A percentile compares a stretch with the other conserved stretches of the same genome.
These are phyloP conservation scores for Otolemur garnettii DNA, from an alignment of 2,113 vertebrate genomes.

Conservation along the genomic window DNA sequence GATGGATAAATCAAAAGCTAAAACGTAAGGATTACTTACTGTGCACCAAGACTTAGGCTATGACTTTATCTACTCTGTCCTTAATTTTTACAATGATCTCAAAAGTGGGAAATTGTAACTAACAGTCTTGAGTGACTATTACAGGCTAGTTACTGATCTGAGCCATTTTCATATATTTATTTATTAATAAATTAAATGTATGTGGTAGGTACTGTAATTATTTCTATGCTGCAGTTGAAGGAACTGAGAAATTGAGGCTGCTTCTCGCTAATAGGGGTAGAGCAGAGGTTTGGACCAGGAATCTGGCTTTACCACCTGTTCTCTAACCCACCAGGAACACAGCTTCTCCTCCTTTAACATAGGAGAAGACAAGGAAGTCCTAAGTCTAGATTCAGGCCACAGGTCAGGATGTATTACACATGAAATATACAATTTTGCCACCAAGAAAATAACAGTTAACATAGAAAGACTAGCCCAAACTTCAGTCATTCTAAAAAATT, in stretches of 20 bases:
- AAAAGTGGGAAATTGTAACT: neutral
- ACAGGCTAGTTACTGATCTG: neutral
- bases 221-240: neutral
- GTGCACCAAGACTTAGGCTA: neutral
- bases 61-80: neutral
- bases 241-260: neutral
- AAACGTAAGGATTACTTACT: neutral
- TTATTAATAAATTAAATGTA: neutral
- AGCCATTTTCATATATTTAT: neutral
- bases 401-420: neutral
- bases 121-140: neutral
- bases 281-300: neutral
- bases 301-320: neutral
- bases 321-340: neutral
- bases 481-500: constrained; percentile 27
- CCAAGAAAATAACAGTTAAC: neutral
- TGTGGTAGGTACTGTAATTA: neutral
- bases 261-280: neutral
- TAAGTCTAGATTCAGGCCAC: neutral
- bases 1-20: neutral
- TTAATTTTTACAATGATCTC: neutral
- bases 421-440: neutral
- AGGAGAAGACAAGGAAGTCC: neutral
- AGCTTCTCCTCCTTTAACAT: neutral
- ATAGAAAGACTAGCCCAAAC: neutral